Evolutionary conservation across 2,888 invertebrate genomes (phyloP).

Genomic region (Rhamphomyia laevipes): DNA sequence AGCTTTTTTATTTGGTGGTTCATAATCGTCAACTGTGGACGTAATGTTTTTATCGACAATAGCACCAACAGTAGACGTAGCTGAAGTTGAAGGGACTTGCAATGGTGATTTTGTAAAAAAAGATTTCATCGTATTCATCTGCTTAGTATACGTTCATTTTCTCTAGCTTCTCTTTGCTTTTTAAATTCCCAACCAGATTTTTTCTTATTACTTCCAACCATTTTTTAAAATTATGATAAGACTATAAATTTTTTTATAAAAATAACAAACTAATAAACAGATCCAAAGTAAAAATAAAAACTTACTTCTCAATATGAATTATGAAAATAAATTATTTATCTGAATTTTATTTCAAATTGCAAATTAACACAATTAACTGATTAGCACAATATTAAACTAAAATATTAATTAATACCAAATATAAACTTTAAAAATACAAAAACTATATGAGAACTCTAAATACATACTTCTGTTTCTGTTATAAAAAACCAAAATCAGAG

Average conservation of each 20-base stretch:
- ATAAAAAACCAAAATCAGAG: neutral
- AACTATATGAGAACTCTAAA: neutral
- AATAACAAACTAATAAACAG: neutral
- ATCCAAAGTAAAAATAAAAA: neutral
- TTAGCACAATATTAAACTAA: neutral
- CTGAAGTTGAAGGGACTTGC: neutral
- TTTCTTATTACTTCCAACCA: neutral
- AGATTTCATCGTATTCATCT: neutral
- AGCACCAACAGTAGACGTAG: constrained; percentile 1
- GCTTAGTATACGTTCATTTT: constrained; percentile 1
- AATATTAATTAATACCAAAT: neutral
- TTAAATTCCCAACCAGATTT: constrained; percentile 1
- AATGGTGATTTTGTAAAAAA: constrained; percentile 1
- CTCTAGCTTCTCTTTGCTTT: neutral
- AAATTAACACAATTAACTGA: neutral
- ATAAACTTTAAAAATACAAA: neutral
- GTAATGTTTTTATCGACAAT: neutral
- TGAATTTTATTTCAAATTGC: neutral
- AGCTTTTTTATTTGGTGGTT: constrained; percentile 1
- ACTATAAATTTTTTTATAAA: neutral
- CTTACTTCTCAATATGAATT: neutral
- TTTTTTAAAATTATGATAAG: constrained; percentile 1
- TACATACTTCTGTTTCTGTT: neutral
- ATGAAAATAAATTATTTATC: neutral
- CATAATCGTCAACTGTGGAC: neutral